These are phyloP conservation scores for Leucophenga montana DNA, from an alignment of 2,888 invertebrate species.

Conservation along the genomic window DNA sequence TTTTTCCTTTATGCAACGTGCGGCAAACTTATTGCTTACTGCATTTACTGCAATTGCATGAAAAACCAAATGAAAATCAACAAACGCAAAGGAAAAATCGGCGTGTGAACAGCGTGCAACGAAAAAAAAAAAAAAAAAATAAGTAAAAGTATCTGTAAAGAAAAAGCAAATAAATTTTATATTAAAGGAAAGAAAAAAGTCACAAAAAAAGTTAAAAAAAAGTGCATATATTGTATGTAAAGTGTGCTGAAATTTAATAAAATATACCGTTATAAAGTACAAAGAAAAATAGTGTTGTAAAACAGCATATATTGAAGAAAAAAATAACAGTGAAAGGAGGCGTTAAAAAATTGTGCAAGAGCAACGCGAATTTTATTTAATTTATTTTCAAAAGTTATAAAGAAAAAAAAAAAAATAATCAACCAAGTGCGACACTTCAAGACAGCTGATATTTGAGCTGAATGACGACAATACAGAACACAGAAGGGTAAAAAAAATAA, in stretches of 20 bases:
- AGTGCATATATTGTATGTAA: too few species aligned
- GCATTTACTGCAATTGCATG: constrained; percentile 4
- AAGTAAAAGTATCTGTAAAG: constrained; percentile 40
- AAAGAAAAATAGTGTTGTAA: constrained; percentile 39
- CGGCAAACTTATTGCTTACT: constrained; percentile 28
- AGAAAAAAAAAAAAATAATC: constrained; percentile 22
- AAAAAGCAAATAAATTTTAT: constrained; percentile 28
- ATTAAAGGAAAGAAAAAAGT: constrained; percentile 24
- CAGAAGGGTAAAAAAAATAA: constrained; percentile 4
- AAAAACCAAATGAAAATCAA: too few species aligned
- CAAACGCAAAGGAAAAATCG: constrained; percentile 4
- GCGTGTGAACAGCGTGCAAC: constrained; percentile 16
- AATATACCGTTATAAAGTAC: too few species aligned
- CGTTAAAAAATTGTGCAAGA: background rate
- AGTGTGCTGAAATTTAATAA: too few species aligned
- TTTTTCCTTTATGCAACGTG: constrained; percentile 30
- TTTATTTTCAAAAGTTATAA: constrained; percentile 16
- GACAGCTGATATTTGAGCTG: constrained; percentile 30
- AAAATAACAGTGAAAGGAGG: background rate
- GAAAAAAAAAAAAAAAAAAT: constrained; percentile 20
- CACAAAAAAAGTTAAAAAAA: too few species aligned
- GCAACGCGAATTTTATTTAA: too few species aligned
- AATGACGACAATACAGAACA: constrained; percentile 16
- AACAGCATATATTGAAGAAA: background rate
- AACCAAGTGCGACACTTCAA: constrained; percentile 30